Conservation (phyloP, 2,113 vertebrate genomes). For the Acanthisitta chloris region DNA sequence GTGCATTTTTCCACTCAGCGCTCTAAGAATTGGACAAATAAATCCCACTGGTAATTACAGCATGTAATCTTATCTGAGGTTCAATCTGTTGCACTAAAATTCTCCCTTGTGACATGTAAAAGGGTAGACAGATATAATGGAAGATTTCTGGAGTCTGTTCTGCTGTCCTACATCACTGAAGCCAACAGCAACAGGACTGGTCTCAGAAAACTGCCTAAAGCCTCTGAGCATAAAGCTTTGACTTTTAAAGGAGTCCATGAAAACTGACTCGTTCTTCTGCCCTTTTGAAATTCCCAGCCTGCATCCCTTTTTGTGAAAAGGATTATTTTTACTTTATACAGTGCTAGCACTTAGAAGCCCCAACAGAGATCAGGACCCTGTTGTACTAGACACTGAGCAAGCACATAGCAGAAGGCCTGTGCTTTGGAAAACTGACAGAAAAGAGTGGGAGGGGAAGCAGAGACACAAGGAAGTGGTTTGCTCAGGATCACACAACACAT, state of each 20-base stretch:
- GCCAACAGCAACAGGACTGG: slow-evolving; percentile 4
- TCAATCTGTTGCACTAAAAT: slow-evolving; percentile 13
- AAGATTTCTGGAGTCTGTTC: slow-evolving; percentile 1
- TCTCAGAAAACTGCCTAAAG: not conserved
- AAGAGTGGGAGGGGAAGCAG: not conserved
- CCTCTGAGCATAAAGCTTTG: not conserved
- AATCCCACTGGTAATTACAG: slow-evolving; percentile 35
- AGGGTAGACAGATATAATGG: not conserved
- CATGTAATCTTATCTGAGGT: slow-evolving; percentile 14
- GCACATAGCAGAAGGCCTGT: not conserved
- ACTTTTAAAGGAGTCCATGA: not conserved
- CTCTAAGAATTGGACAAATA: not conserved
- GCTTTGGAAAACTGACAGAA: not conserved
- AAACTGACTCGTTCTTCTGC: not conserved
- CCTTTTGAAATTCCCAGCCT: not conserved
- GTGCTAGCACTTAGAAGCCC: not conserved
- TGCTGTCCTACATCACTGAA: not conserved
- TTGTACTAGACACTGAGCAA: not conserved
- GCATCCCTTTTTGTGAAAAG: not conserved
- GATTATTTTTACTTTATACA: not conserved
- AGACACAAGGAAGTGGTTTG: not conserved
- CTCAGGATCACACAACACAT: slow-evolving; percentile 20
- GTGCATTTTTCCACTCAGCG: not conserved
- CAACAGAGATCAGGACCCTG: not conserved
- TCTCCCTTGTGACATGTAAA: slow-evolving; percentile 19